Conservation (phyloP, 1,140 invertebrate species). For the Drosophila saltans region DNA sequence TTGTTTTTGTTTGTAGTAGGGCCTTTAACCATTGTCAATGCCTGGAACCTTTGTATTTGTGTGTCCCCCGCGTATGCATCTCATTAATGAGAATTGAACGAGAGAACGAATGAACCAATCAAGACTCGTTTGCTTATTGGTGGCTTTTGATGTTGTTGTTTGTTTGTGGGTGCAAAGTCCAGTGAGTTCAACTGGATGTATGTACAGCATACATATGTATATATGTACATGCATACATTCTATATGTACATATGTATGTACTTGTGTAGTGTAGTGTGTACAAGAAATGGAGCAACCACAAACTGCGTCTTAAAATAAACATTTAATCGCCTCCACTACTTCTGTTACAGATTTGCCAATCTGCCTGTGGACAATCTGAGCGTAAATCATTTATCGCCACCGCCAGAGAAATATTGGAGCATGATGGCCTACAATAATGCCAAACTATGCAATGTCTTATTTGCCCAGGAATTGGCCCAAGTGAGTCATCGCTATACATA, state of each 20-base stretch:
- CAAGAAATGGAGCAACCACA: slow-evolving; percentile 24
- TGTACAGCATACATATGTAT: background rate
- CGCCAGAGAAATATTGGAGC: slow-evolving; percentile 87
- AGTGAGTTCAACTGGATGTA: slow-evolving; percentile 42
- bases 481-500: slow-evolving; percentile 39
- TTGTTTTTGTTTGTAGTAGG: slow-evolving; percentile 29
- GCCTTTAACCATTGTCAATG: slow-evolving; percentile 46
- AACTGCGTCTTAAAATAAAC: slow-evolving; percentile 58
- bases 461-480: slow-evolving; percentile 89
- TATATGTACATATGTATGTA: background rate
- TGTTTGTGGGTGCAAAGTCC: slow-evolving; percentile 61
- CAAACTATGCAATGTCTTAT: slow-evolving; percentile 95
- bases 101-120: slow-evolving; percentile 52
- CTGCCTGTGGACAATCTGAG: slow-evolving; percentile 80
- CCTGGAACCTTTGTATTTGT: slow-evolving; percentile 44
- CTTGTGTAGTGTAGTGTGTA: background rate
- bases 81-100: slow-evolving; percentile 63
- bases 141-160: too few species aligned
- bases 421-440: slow-evolving; percentile 95
- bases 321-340: background rate
- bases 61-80: slow-evolving; percentile 40
- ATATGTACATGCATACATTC: slow-evolving; percentile 4
- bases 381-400: slow-evolving; percentile 85
- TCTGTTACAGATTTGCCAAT: slow-evolving; percentile 87
- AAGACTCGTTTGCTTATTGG: slow-evolving; percentile 68